Evolutionary conservation across 64 coral and sea anemone species (phyloP).

Genomic region (Pocillopora damicornis): DNA sequence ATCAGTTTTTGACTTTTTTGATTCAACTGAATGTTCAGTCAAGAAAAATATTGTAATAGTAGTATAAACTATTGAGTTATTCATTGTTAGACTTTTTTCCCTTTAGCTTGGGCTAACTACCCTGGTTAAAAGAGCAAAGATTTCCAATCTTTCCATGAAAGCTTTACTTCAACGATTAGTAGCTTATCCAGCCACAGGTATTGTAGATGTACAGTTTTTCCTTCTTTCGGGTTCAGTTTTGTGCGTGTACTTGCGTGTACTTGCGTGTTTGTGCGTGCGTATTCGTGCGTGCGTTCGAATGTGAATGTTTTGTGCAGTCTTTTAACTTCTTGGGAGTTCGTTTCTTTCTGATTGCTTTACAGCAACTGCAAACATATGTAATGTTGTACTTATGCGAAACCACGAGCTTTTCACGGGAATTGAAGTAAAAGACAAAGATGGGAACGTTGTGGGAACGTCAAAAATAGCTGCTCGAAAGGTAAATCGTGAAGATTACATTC

Average conservation of each 20-base stretch:
- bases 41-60: too few relatives aligned
- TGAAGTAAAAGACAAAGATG: constrained; percentile 79
- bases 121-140: constrained; percentile 68
- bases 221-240: neutral
- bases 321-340: neutral
- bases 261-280: too few relatives aligned
- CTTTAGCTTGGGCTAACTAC: constrained; percentile 77
- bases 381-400: constrained; percentile 91
- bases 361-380: constrained; percentile 96
- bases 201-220: neutral
- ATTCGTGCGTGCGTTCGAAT: too few relatives aligned
- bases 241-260: too few relatives aligned
- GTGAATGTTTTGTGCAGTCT: neutral
- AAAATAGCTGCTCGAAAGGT: constrained; percentile 90
- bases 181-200: constrained; percentile 97
- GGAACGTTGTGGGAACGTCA: constrained; percentile 78
- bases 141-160: constrained; percentile 65
- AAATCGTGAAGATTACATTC: neutral
- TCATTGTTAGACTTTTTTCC: neutral
- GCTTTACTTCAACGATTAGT: constrained; percentile 82
- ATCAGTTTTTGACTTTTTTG: too few relatives aligned
- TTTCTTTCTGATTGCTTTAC: neutral
- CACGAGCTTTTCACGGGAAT: constrained; percentile 90
- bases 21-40: too few relatives aligned
- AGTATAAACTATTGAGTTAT: too few relatives aligned